Conservation (phyloP, 2,888 invertebrate species). For the Lobophora halterata region DNA sequence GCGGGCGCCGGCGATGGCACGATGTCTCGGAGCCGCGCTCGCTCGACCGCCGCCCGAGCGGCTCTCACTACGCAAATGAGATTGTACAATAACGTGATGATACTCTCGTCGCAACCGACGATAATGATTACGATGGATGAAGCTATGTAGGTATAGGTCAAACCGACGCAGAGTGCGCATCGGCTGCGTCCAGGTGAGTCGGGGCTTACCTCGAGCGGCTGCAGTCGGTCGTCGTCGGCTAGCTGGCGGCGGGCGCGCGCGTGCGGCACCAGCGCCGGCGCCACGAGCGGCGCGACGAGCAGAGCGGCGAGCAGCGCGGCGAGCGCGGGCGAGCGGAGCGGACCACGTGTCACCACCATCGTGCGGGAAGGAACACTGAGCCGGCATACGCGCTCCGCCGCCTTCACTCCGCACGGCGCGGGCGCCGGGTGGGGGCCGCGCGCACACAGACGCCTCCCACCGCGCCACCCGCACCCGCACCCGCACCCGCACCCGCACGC, state of each 20-base stretch:
- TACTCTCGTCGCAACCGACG: too few relatives aligned
- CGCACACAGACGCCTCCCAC: background rate
- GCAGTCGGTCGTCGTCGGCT: slow-evolving; percentile 62
- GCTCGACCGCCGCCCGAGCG: background rate
- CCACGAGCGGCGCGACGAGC: slow-evolving; percentile 39
- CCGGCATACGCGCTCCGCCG: slow-evolving; percentile 19
- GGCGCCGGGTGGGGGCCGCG: slow-evolving; percentile 8
- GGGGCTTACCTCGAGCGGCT: slow-evolving; percentile 63
- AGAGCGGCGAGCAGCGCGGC: slow-evolving; percentile 39
- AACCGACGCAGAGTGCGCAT: too few relatives aligned
- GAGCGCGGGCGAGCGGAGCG: slow-evolving; percentile 38
- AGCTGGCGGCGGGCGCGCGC: slow-evolving; percentile 56
- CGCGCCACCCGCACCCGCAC: background rate
- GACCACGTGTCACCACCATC: slow-evolving; percentile 42
- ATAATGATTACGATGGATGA: too few relatives aligned
- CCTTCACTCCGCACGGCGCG: slow-evolving; percentile 14
- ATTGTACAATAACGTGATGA: too few relatives aligned
- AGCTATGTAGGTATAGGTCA: too few relatives aligned
- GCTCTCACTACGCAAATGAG: background rate
- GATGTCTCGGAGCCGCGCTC: background rate
- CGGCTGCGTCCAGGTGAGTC: too few relatives aligned
- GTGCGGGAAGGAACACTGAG: slow-evolving; percentile 38
- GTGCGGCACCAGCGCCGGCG: slow-evolving; percentile 39
- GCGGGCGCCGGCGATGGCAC: slow-evolving; percentile 9
- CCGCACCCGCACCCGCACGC: too few relatives aligned